These are phyloP conservation scores for Eupeodes luniger DNA, from an alignment of 2,888 invertebrate species.

Conservation along the genomic window DNA sequence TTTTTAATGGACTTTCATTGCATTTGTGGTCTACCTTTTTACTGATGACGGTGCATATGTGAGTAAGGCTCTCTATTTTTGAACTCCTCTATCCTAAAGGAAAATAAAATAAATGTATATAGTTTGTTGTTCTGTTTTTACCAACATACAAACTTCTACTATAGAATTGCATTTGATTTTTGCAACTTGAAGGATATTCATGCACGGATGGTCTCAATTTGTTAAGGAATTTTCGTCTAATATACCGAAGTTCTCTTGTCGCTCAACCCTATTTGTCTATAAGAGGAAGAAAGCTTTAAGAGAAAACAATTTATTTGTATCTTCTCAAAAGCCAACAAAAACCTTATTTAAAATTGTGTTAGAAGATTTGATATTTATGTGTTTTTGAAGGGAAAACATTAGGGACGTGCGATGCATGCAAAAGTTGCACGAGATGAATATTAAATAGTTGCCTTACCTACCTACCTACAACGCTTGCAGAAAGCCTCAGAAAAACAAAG, in stretches of 20 bases:
- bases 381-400: slow-evolving; percentile 21
- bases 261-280: neutral
- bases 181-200: slow-evolving; percentile 56
- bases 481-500: neutral
- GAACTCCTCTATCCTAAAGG: neutral
- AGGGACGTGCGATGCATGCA: slow-evolving; percentile 58
- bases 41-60: slow-evolving; percentile 39
- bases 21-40: slow-evolving; percentile 66
- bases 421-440: slow-evolving; percentile 57
- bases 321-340: neutral
- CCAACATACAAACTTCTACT: neutral
- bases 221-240: slow-evolving; percentile 33
- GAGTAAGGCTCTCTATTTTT: slow-evolving; percentile 13
- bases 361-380: slow-evolving; percentile 63
- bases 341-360: neutral
- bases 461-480: neutral
- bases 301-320: neutral
- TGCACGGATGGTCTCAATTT: slow-evolving; percentile 66
- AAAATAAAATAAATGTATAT: slow-evolving; percentile 64
- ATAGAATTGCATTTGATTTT: slow-evolving; percentile 60
- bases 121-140: neutral
- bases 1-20: slow-evolving; percentile 74
- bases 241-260: neutral
- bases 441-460: slow-evolving; percentile 22
- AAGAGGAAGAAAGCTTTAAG: neutral